These are phyloP conservation scores for Heliconius erato DNA, from an alignment of 2,888 invertebrate genomes.

Conservation along the genomic window DNA sequence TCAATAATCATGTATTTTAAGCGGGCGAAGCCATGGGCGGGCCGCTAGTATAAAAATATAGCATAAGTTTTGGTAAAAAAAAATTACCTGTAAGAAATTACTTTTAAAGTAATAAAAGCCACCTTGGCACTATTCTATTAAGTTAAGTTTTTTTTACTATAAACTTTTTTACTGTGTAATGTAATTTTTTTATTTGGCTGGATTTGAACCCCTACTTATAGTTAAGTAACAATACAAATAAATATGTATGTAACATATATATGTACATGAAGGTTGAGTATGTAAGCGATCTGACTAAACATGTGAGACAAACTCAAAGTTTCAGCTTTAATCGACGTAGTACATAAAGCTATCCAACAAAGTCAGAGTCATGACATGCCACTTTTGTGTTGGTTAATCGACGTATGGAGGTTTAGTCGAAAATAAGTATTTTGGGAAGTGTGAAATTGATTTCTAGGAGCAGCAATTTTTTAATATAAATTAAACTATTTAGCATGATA, in stretches of 20 bases:
- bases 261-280: too few relatives aligned
- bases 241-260: neutral
- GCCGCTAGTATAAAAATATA: too few relatives aligned
- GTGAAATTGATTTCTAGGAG: neutral
- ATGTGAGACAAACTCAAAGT: conserved; percentile 10
- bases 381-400: conserved; percentile 12
- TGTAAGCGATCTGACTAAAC: conserved; percentile 14
- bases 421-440: neutral
- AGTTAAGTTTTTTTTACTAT: too few relatives aligned
- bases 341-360: conserved; percentile 14
- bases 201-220: neutral
- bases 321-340: conserved; percentile 14
- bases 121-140: too few relatives aligned
- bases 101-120: too few relatives aligned
- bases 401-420: neutral
- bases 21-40: too few relatives aligned
- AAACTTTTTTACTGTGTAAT: too few relatives aligned
- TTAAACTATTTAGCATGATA: too few relatives aligned
- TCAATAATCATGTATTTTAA: too few relatives aligned
- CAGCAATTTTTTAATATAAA: neutral
- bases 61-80: too few relatives aligned
- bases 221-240: neutral
- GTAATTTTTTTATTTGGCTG: neutral
- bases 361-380: conserved; percentile 22
- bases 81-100: too few relatives aligned